These are phyloP conservation scores for Muscicapa striata DNA, from an alignment of 2,797 vertebrate species.

Conservation along the genomic window DNA sequence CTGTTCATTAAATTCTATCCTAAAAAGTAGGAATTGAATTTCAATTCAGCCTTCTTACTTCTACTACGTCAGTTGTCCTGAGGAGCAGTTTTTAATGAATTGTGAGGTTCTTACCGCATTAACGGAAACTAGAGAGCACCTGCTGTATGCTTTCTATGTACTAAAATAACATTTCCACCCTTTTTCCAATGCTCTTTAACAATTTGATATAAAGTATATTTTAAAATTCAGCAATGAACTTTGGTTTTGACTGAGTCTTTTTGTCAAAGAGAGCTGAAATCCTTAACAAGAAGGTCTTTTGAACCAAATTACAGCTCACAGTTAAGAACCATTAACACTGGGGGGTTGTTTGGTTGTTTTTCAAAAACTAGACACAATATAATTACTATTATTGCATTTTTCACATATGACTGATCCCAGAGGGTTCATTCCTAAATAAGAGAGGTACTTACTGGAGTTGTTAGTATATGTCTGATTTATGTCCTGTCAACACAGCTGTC, in stretches of 20 bases:
- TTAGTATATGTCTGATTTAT: background rate
- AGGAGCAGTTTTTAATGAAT: background rate
- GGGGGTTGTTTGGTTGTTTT: background rate
- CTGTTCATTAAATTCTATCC: background rate
- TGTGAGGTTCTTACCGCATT: background rate
- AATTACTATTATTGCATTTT: background rate
- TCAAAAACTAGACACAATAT: background rate
- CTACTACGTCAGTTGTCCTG: background rate
- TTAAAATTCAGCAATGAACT: background rate
- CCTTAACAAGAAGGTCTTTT: background rate
- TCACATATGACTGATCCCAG: background rate
- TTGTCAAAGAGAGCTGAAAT: background rate
- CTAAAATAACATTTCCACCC: background rate
- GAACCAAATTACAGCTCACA: background rate
- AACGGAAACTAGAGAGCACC: background rate
- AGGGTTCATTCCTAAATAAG: background rate
- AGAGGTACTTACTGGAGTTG: background rate
- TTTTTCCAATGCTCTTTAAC: background rate
- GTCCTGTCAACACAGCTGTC: background rate
- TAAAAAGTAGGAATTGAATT: background rate
- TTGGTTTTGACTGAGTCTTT: background rate
- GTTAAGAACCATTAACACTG: background rate
- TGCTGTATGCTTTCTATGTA: background rate
- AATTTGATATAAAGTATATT: background rate
- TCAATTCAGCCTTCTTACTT: background rate